Base-by-base conservation (phyloP, 2,888 invertebrate species). In the Anticlea derivata region DNA sequence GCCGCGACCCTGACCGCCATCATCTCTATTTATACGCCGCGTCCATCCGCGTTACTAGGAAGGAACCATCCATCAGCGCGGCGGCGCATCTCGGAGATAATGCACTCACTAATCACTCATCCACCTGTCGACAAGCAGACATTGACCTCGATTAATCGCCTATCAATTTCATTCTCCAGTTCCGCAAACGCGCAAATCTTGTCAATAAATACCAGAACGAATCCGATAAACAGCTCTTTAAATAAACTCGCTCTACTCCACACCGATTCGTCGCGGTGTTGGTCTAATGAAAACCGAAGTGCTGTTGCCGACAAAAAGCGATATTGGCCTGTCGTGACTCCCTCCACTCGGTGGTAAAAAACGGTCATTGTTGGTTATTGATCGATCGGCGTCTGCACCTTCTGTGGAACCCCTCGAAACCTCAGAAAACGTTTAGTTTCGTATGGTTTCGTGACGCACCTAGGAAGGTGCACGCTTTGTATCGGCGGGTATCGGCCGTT, bases 21-120 rank as follows among this genome's bases (percentile, higher is more conserved):
- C 79, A 75, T 53, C 60, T 66, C 79, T 81, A 83, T 82, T 75
- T 73, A 78, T 80, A 81, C 65, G 51, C 66, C 54, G 63, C 63
- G 60, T 53, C 51, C 38, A 20, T 44, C 26, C 26, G 10, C 33
- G 33, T 39, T 31, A 20, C 49, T 41, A 43, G 24, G 35, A 35
- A 30, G 37, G 35, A 17, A 34, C 48, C 13, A 8, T 27, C 27
- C 39, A 13, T 22, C 8, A 2, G n/a, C 24, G 17, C 12, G 12
- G 11, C 29, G n/a, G 7, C 23, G 30, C 31, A 10, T 22, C 22
- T 22, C 12, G 29, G 17, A 17, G n/a, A n/a, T n/a, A n/a, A 17
- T 30, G 29, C 11, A 12, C 10, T 11, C 1, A 5, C 5, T 29
- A 38, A 12, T 26, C 17, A 7, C 5, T 37, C 6, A 30, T 31